Evolutionary conservation across 1,140 invertebrate genomes (phyloP).

Genomic region (Papilio aristodemus): DNA sequence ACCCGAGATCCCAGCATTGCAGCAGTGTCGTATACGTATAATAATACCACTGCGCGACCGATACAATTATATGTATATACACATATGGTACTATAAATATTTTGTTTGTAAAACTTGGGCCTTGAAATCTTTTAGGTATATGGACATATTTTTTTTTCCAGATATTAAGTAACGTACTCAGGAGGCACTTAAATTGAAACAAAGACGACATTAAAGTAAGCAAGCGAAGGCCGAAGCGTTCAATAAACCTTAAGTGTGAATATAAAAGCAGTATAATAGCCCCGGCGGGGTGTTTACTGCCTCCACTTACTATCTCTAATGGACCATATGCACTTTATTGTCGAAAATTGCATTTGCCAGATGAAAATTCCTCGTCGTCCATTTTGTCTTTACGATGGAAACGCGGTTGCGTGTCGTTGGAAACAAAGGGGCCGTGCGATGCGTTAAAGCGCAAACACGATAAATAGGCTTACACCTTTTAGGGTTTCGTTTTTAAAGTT

Average conservation of each 20-base stretch:
- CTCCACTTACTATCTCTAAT: conserved; percentile 64
- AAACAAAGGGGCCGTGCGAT: conserved; percentile 19
- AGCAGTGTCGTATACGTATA: too few relatives aligned
- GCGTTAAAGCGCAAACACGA: conserved; percentile 17
- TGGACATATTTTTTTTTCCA: conserved; percentile 22
- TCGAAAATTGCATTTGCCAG: conserved; percentile 65
- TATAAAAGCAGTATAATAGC: conserved; percentile 61
- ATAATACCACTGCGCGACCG: too few relatives aligned
- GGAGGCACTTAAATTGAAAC: conserved; percentile 28
- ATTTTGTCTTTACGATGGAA: conserved; percentile 42
- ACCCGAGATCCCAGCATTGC: too few relatives aligned
- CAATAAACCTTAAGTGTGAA: conserved; percentile 63
- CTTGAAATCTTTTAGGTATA: not conserved
- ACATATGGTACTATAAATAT: too few relatives aligned
- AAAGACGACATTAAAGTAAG: conserved; percentile 34
- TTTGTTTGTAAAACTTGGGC: too few relatives aligned
- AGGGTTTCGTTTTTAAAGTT: conserved; percentile 27
- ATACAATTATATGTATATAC: too few relatives aligned
- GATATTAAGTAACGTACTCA: conserved; percentile 1
- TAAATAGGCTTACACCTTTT: conserved; percentile 27
- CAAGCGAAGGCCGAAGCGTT: conserved; percentile 38
- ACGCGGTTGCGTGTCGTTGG: conserved; percentile 18
- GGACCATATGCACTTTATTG: conserved; percentile 71
- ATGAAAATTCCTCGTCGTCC: conserved; percentile 53
- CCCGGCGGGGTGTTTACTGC: conserved; percentile 57